A percentile compares a stretch with the other conserved stretches of the same genome.
These are phyloP conservation scores for Ptychoptera contaminata DNA, from an alignment of 2,888 invertebrate genomes.

Conservation along the genomic window DNA sequence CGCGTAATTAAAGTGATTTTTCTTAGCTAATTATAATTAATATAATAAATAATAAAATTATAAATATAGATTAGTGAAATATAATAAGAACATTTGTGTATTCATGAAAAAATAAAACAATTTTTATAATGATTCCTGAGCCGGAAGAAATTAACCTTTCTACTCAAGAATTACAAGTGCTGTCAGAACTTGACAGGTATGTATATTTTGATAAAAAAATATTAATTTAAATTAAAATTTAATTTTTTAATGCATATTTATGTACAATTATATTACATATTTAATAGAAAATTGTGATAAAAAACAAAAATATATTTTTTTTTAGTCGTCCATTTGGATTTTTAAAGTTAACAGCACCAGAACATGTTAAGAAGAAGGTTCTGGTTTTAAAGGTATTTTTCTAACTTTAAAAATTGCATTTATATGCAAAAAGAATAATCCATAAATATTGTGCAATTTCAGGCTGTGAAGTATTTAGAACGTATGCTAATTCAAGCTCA, in stretches of 20 bases:
- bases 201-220: not conserved
- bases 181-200: slow-evolving; percentile 79
- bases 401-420: not conserved
- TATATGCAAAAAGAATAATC: not conserved
- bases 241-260: not conserved
- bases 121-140: slow-evolving; percentile 35
- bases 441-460: slow-evolving; percentile 14
- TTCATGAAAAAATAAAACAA: not conserved
- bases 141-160: slow-evolving; percentile 56
- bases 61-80: too few species aligned
- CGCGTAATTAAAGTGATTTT: not conserved
- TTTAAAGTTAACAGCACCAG: slow-evolving; percentile 61
- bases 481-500: slow-evolving; percentile 70
- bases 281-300: slow-evolving; percentile 1
- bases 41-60: too few species aligned
- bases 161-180: slow-evolving; percentile 68
- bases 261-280: not conserved
- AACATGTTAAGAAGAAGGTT: slow-evolving; percentile 65
- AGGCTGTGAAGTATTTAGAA: slow-evolving; percentile 73
- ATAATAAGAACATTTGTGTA: too few species aligned
- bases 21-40: too few species aligned
- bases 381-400: slow-evolving; percentile 54
- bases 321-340: slow-evolving; percentile 85
- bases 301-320: slow-evolving; percentile 15
- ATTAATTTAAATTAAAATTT: not conserved